Conservation (phyloP, 2,797 vertebrate species). For the Hybognathus amarus region DNA sequence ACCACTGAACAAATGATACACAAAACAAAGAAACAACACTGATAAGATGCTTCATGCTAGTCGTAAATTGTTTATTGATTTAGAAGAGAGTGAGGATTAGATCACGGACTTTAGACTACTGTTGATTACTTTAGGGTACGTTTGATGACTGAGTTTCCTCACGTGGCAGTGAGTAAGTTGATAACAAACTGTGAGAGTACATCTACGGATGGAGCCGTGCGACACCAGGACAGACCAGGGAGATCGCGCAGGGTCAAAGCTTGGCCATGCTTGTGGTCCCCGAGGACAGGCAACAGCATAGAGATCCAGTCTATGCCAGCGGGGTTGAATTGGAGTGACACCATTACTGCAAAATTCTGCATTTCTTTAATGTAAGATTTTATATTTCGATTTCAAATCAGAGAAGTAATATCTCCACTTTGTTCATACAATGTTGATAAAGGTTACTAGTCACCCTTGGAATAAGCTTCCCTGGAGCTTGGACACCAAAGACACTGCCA, state of each 20-base stretch:
- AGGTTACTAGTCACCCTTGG: background rate
- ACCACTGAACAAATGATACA: no score
- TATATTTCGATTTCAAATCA: background rate
- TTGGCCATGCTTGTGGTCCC: background rate
- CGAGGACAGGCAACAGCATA: background rate
- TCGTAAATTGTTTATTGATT: no score
- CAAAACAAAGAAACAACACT: no score
- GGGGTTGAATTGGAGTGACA: background rate
- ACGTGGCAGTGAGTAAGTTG: background rate
- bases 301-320: background rate
- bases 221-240: background rate
- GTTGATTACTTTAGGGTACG: background rate
- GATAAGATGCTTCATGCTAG: no score
- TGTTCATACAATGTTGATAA: background rate
- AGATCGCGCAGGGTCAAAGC: background rate
- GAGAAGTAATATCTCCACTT: background rate
- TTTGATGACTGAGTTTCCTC: background rate
- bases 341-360: background rate
- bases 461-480: fast-evolving
- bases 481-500: conserved; percentile 43
- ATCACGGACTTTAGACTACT: no score
- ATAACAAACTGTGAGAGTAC: background rate
- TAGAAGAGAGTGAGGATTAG: no score
- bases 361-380: background rate
- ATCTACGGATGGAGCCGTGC: background rate